Conservation (phyloP, 1,140 invertebrate species). For the Bombus confusus region DNA sequence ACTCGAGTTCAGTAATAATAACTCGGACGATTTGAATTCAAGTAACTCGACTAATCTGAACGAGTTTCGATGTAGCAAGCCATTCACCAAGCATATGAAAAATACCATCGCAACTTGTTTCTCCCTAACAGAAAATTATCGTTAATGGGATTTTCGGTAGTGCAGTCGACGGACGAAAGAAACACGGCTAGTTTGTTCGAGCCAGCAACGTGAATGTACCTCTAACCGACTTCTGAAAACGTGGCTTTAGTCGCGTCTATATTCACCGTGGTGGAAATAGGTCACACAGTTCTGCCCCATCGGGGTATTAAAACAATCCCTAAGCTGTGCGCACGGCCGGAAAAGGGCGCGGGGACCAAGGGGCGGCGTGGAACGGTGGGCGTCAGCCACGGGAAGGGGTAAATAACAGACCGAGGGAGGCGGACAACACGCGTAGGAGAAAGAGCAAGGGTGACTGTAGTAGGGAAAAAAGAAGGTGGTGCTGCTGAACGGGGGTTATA, state of each 20-base stretch:
- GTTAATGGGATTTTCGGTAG: not conserved
- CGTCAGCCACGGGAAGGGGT: not conserved
- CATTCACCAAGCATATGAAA: not conserved
- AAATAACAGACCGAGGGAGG: slow-evolving; percentile 16
- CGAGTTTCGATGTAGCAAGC: not conserved
- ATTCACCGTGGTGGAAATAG: slow-evolving; percentile 23
- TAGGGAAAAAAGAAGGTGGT: not conserved
- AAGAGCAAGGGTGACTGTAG: slow-evolving; percentile 36
- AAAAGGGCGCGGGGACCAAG: slow-evolving; percentile 4
- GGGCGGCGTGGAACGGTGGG: not conserved
- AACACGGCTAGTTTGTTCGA: not conserved
- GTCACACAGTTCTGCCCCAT: slow-evolving; percentile 51
- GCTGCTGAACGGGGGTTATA: not conserved
- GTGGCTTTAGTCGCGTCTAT: slow-evolving; percentile 31
- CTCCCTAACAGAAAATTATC: not conserved
- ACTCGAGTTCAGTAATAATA: no score
- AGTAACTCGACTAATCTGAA: no score
- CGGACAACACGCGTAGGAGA: slow-evolving; percentile 30
- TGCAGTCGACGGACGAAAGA: not conserved
- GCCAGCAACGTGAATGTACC: not conserved
- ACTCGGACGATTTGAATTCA: no score
- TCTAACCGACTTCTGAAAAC: slow-evolving; percentile 37
- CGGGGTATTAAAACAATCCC: slow-evolving; percentile 56
- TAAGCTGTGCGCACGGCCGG: slow-evolving; percentile 23
- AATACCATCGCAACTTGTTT: not conserved